Evolutionary conservation across 1,140 invertebrate genomes (phyloP).

Genomic region (Ditylenchus dipsaci): DNA sequence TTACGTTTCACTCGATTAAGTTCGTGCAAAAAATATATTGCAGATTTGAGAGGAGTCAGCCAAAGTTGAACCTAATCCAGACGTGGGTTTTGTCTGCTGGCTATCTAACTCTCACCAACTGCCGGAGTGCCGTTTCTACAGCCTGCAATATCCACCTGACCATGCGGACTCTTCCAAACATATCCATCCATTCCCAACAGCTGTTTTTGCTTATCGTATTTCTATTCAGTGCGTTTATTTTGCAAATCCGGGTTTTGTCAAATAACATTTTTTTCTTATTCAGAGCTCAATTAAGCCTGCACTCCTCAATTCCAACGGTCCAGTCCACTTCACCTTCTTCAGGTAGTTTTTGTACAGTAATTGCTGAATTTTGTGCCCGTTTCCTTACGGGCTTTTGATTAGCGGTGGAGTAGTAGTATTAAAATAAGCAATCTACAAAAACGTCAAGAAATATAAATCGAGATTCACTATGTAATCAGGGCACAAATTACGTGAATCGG

Average conservation of each 20-base stretch:
- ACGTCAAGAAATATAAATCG: too few relatives aligned
- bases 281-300: neutral
- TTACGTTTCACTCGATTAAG: too few relatives aligned
- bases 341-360: too few relatives aligned
- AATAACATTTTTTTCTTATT: neutral
- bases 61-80: slow-evolving; percentile 39
- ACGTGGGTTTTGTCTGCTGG: slow-evolving; percentile 71
- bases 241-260: too few relatives aligned
- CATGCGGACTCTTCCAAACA: slow-evolving; percentile 64
- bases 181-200: slow-evolving; percentile 14
- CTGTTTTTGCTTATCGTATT: slow-evolving; percentile 29
- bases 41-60: slow-evolving; percentile 29
- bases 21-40: neutral
- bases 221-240: neutral
- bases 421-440: too few relatives aligned
- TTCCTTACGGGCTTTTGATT: too few relatives aligned
- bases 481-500: too few relatives aligned
- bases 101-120: slow-evolving; percentile 79
- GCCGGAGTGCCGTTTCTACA: slow-evolving; percentile 74
- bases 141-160: slow-evolving; percentile 65
- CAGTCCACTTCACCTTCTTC: neutral
- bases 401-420: too few relatives aligned
- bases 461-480: too few relatives aligned
- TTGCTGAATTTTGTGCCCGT: too few relatives aligned
- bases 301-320: neutral